Evolutionary conservation across 2,113 vertebrate genomes (phyloP).

Genomic region (Paradoxurus hermaphroditus): DNA sequence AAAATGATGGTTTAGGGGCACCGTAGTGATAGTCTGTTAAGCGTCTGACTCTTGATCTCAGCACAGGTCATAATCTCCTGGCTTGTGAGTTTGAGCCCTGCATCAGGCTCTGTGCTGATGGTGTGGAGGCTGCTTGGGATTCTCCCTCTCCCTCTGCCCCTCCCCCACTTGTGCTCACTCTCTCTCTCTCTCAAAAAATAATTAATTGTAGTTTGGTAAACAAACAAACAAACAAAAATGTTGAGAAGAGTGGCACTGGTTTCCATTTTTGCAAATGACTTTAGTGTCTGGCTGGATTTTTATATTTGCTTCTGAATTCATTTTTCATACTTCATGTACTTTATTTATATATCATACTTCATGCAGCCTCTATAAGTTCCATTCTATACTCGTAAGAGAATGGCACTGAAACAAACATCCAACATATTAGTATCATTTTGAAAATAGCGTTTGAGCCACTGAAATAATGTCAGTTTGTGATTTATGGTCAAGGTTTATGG

Average conservation of each 20-base stretch:
- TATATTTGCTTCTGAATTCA: background rate
- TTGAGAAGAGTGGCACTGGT: background rate
- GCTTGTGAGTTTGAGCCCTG: too few relatives aligned
- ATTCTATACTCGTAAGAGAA: background rate
- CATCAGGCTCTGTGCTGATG: too few relatives aligned
- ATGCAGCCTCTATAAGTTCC: background rate
- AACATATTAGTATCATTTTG: background rate
- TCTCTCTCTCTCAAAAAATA: too few relatives aligned
- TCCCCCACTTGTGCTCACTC: too few relatives aligned
- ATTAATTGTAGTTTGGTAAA: background rate
- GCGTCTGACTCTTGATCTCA: too few relatives aligned
- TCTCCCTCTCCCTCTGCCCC: too few relatives aligned
- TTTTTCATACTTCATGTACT: background rate
- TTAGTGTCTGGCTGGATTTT: background rate
- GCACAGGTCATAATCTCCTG: too few relatives aligned
- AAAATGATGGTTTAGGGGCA: background rate
- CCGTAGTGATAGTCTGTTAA: too few relatives aligned
- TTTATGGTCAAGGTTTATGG: background rate
- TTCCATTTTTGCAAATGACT: background rate
- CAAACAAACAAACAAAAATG: background rate
- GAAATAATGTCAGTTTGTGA: background rate
- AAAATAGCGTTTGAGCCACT: background rate
- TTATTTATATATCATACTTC: background rate
- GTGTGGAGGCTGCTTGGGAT: too few relatives aligned
- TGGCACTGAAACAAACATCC: background rate